Percentiles rank a stretch among this genome's conserved stretches.
phyloP scores from a whole-genome alignment of 2,888 invertebrate genomes.

The Philaethria dido region DNA sequence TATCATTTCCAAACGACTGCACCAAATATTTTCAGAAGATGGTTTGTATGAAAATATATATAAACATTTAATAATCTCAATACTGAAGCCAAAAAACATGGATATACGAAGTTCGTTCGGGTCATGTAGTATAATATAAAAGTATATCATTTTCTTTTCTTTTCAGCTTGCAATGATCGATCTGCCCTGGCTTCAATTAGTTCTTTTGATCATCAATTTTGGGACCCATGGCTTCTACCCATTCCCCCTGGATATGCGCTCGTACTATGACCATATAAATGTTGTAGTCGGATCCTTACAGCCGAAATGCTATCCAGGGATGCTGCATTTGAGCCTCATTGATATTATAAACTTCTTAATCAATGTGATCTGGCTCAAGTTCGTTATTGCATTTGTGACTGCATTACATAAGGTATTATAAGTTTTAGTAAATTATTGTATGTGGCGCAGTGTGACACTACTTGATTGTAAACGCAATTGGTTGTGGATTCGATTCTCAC shows the following conservation, averaged over 20 bases:
- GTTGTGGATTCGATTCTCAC: too few relatives aligned
- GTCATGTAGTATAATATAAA: too few relatives aligned
- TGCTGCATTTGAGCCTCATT: slow-evolving; percentile 62
- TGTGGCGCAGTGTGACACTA: too few relatives aligned
- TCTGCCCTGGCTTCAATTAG: slow-evolving; percentile 60
- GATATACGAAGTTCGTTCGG: too few relatives aligned
- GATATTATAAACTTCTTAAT: slow-evolving; percentile 64
- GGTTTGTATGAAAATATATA: too few relatives aligned
- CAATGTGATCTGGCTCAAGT: slow-evolving; percentile 67
- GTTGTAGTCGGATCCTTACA: slow-evolving; percentile 50
- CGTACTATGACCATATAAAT: slow-evolving; percentile 55
- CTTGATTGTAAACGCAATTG: too few relatives aligned
- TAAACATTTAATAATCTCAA: too few relatives aligned
- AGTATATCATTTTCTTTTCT: slow-evolving; percentile 3
- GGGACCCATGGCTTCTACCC: slow-evolving; percentile 74
- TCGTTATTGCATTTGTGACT: slow-evolving; percentile 59
- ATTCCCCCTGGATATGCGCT: slow-evolving; percentile 59
- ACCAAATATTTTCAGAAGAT: too few relatives aligned
- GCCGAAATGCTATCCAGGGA: slow-evolving; percentile 65
- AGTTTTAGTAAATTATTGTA: too few relatives aligned
- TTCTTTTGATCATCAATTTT: slow-evolving; percentile 61
- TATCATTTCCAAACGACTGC: too few relatives aligned
- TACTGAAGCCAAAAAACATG: too few relatives aligned
- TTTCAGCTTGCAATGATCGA: slow-evolving; percentile 55
- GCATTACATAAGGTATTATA: slow-evolving; percentile 62